A percentile compares a stretch with the other conserved stretches of the same genome.
phyloP scores from a whole-genome alignment of 2,797 vertebrate genomes.

The Thunnus albacares region DNA sequence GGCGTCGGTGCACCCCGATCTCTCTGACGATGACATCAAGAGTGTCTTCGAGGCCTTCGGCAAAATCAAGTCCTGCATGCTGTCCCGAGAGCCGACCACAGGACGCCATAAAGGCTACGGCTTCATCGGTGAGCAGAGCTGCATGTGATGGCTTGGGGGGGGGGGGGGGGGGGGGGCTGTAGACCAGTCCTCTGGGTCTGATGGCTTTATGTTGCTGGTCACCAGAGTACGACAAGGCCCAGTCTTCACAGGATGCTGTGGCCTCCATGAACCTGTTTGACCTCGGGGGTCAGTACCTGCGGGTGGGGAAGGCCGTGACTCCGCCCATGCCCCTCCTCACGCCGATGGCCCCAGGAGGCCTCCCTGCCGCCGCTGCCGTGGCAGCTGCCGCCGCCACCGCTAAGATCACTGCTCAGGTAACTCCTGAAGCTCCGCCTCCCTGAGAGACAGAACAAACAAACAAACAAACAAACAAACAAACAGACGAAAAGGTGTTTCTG shows the following conservation, averaged over 20 bases:
- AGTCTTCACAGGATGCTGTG: slow-evolving; percentile 93
- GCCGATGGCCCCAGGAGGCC: slow-evolving; percentile 89
- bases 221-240: slow-evolving; percentile 94
- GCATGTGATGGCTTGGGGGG: too few species aligned
- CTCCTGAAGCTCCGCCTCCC: too few species aligned
- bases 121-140: slow-evolving; percentile 90
- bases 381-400: slow-evolving; percentile 92
- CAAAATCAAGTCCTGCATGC: slow-evolving; percentile 94
- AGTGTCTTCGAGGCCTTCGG: slow-evolving; percentile 96
- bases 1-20: slow-evolving; percentile 94
- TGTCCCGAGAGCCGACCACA: slow-evolving; percentile 92
- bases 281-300: slow-evolving; percentile 93
- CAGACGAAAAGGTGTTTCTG: too few species aligned
- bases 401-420: slow-evolving; percentile 94
- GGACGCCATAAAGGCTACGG: slow-evolving; percentile 95
- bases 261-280: slow-evolving; percentile 98
- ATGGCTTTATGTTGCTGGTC: slow-evolving; percentile 3
- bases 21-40: slow-evolving; percentile 95
- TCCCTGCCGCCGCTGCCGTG: slow-evolving; percentile 91
- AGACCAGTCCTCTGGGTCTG: neutral
- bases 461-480: too few species aligned
- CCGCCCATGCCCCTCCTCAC: slow-evolving; percentile 93
- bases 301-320: slow-evolving; percentile 94
- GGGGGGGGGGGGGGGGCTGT: neutral
- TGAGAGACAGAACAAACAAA: too few species aligned